Conservation (phyloP, 2,113 vertebrate species). For the Pollimyrus isidori region DNA sequence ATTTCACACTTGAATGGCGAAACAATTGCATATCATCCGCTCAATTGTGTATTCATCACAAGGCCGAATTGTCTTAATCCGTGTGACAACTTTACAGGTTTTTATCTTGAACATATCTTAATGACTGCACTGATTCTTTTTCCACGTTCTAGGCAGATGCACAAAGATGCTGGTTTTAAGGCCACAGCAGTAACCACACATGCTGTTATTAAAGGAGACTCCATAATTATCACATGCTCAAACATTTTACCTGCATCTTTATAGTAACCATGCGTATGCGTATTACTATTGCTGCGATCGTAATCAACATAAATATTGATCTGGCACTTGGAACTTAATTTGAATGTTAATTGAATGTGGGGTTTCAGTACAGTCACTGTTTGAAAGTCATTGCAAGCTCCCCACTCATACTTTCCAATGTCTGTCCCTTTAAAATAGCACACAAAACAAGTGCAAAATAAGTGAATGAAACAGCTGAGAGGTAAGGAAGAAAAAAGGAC, state of each 20-base stretch:
- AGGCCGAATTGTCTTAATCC: neutral
- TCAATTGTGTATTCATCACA: neutral
- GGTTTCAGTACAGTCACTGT: neutral
- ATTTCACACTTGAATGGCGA: slow-evolving; percentile 14
- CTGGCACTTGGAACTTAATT: neutral
- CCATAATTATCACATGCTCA: neutral
- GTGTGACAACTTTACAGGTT: too few relatives aligned
- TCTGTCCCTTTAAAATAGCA: neutral
- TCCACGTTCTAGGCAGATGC: neutral
- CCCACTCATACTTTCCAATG: neutral
- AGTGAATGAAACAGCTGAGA: neutral
- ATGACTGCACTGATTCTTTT: neutral
- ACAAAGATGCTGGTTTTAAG: neutral
- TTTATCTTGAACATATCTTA: neutral
- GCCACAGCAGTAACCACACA: neutral
- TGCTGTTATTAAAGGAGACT: neutral
- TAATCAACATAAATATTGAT: neutral
- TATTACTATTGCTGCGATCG: neutral
- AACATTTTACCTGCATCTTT: neutral
- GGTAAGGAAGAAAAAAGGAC: neutral
- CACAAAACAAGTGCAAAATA: neutral
- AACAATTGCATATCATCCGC: neutral
- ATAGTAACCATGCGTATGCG: neutral
- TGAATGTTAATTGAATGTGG: neutral
- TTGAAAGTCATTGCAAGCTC: neutral